Conservation (phyloP, 1,140 invertebrate genomes). For the Sweltsa coloradensis region DNA sequence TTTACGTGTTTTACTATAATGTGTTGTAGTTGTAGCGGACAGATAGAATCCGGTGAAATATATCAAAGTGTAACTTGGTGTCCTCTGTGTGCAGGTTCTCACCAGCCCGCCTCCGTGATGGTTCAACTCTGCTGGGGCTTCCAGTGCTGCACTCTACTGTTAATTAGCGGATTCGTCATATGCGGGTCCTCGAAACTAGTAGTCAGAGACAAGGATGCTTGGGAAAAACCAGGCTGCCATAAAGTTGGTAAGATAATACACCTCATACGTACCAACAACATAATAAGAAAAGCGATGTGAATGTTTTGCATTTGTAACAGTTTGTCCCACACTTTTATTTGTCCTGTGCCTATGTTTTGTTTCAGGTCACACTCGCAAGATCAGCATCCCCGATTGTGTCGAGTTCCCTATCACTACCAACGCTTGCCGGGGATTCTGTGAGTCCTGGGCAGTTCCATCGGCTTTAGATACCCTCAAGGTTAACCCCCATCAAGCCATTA, state of each 20-base stretch:
- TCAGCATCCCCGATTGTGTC: slow-evolving; percentile 70
- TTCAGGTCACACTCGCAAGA: slow-evolving; percentile 61
- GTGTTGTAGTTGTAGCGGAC: no score
- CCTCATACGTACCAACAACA: not conserved
- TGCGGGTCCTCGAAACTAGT: not conserved
- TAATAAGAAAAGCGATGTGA: not conserved
- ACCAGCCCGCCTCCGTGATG: no score
- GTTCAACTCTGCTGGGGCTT: slow-evolving; percentile 1
- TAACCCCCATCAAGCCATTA: slow-evolving; percentile 56
- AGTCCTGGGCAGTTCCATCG: slow-evolving; percentile 62
- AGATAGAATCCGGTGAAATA: no score
- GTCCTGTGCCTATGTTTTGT: slow-evolving; percentile 10
- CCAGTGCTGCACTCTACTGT: not conserved
- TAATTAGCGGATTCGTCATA: not conserved
- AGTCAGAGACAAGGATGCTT: slow-evolving; percentile 22
- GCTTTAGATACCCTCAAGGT: slow-evolving; percentile 37
- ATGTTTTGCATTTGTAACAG: not conserved
- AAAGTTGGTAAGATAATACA: slow-evolving; percentile 39
- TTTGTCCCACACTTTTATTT: slow-evolving; percentile 2
- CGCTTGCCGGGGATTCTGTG: slow-evolving; percentile 75
- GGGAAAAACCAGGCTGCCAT: slow-evolving; percentile 45
- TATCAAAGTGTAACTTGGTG: no score
- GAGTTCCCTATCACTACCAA: slow-evolving; percentile 75
- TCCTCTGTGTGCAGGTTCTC: no score
- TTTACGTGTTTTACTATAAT: no score